These are phyloP conservation scores for Orthonychiurus folsomi DNA, from an alignment of 2,888 invertebrate species.

Conservation along the genomic window DNA sequence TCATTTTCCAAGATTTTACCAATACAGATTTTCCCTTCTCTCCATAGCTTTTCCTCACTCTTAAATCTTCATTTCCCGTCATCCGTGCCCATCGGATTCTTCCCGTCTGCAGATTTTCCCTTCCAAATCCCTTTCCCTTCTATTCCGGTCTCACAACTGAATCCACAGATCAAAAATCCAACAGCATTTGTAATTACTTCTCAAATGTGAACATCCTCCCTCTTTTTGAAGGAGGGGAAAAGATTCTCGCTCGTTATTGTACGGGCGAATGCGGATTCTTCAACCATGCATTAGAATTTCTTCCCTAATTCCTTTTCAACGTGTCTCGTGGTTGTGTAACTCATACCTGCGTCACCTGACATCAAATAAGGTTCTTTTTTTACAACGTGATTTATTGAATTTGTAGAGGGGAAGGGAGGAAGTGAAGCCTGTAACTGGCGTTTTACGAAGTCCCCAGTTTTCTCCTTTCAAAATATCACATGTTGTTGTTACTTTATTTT, in stretches of 20 bases:
- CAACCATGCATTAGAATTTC: too few species aligned
- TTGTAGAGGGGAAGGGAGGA: too few species aligned
- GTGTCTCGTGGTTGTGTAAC: too few species aligned
- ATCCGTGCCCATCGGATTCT: background rate
- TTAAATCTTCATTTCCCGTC: background rate
- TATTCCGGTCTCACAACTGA: background rate
- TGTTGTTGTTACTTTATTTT: background rate
- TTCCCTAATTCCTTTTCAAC: too few species aligned
- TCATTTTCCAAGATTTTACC: background rate
- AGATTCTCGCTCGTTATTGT: too few species aligned
- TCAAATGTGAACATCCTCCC: background rate
- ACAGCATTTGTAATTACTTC: background rate
- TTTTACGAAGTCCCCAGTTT: too few species aligned
- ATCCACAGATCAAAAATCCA: background rate
- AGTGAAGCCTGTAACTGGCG: too few species aligned
- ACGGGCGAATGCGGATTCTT: too few species aligned
- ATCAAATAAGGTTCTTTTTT: conserved; percentile 1
- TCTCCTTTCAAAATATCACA: background rate
- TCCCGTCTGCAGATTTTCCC: background rate
- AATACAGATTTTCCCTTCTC: background rate
- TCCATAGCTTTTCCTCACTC: background rate
- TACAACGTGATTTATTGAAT: background rate
- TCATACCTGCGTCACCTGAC: background rate
- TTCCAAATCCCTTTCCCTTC: background rate
- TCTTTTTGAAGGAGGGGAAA: background rate